Evolutionary conservation across 1,140 invertebrate genomes (phyloP).

Genomic region (Sycobia sp.): DNA sequence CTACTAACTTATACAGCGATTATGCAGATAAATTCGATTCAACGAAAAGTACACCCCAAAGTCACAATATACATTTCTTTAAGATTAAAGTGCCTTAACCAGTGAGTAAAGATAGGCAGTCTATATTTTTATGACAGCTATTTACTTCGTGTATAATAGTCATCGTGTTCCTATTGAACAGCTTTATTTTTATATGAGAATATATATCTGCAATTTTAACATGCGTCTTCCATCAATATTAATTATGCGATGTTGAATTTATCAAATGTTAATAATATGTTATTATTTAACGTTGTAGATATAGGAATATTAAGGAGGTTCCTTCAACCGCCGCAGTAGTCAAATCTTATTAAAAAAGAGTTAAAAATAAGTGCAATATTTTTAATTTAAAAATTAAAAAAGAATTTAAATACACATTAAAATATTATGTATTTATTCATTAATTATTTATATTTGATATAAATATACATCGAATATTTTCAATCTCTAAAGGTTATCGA

Average conservation of each 20-base stretch:
- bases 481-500: too few species aligned
- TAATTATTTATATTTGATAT: too few species aligned
- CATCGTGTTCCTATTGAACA: slow-evolving; percentile 8
- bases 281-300: slow-evolving; percentile 25
- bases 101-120: slow-evolving; percentile 18
- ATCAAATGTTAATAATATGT: slow-evolving; percentile 12
- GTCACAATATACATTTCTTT: slow-evolving; percentile 8
- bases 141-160: slow-evolving; percentile 25
- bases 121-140: slow-evolving; percentile 18
- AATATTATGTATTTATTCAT: too few species aligned
- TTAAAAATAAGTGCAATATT: too few species aligned
- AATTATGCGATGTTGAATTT: not conserved
- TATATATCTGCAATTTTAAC: slow-evolving; percentile 13
- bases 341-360: too few species aligned
- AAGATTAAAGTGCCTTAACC: slow-evolving; percentile 29
- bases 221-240: slow-evolving; percentile 25
- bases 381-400: too few species aligned
- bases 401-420: too few species aligned
- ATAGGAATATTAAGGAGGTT: slow-evolving; percentile 12
- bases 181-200: slow-evolving; percentile 29
- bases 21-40: slow-evolving; percentile 12
- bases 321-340: too few species aligned
- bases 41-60: not conserved
- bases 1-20: slow-evolving; percentile 14
- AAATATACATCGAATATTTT: too few species aligned